phyloP scores from a whole-genome alignment of 2,113 vertebrate genomes.

The Rhinogobius similis region DNA sequence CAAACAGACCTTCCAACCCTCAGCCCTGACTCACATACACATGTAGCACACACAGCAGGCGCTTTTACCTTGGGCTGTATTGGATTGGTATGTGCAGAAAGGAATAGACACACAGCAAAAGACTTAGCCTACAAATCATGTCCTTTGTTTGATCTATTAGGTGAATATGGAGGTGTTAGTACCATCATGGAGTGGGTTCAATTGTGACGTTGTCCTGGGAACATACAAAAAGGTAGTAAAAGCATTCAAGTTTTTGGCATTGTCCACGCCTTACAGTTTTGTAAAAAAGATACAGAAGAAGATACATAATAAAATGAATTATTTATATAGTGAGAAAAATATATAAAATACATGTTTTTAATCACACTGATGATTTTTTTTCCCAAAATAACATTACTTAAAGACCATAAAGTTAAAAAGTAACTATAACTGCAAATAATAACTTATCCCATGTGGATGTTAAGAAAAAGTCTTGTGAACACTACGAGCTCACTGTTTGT shows the following conservation, averaged over 20 bases:
- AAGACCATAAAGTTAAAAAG: too few relatives aligned
- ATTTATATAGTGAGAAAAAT: too few relatives aligned
- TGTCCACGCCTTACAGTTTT: too few relatives aligned
- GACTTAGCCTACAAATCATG: slow-evolving; percentile 81
- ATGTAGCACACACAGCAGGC: slow-evolving; percentile 34
- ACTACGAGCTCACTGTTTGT: slow-evolving; percentile 49
- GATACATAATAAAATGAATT: too few relatives aligned
- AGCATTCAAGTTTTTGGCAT: too few relatives aligned
- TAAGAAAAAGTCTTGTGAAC: not conserved
- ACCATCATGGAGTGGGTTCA: slow-evolving; percentile 8
- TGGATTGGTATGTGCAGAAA: slow-evolving; percentile 75
- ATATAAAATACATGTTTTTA: too few relatives aligned
- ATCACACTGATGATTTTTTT: too few relatives aligned
- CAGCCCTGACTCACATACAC: slow-evolving; percentile 25
- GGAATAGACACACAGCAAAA: slow-evolving; percentile 72
- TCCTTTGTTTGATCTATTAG: slow-evolving; percentile 79
- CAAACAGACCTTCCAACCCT: slow-evolving; percentile 77
- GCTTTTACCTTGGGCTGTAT: slow-evolving; percentile 74
- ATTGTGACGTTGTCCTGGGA: slow-evolving; percentile 43
- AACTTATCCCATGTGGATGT: not conserved
- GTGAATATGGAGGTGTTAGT: slow-evolving; percentile 23
- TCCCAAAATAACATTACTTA: too few relatives aligned
- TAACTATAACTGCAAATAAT: not conserved
- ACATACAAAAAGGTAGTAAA: slow-evolving; percentile 17
- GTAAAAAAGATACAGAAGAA: too few relatives aligned